Evolutionary conservation across 2,113 vertebrate species (phyloP).

Genomic region (Deroptyus accipitrinus): DNA sequence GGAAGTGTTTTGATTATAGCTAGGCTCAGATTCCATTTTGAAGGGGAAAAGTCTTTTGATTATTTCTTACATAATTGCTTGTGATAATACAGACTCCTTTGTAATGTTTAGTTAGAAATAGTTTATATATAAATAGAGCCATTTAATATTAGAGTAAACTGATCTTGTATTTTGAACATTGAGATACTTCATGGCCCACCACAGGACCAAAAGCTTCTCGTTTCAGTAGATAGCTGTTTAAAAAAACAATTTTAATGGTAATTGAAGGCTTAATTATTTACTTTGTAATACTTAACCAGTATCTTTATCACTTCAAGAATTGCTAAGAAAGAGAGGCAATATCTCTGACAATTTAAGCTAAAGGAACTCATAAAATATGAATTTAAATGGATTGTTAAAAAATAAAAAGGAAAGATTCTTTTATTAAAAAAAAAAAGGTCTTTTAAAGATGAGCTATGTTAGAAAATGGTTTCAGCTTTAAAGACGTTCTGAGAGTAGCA

Average conservation of each 20-base stretch:
- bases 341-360: background rate
- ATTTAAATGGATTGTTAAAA: background rate
- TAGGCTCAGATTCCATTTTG: background rate
- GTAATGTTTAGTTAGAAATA: background rate
- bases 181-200: background rate
- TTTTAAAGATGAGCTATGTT: background rate
- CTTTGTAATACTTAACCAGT: background rate
- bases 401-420: background rate
- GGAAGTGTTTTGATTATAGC: background rate
- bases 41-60: slow-evolving; percentile 3
- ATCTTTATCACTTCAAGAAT: background rate
- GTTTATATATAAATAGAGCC: slow-evolving; percentile 31
- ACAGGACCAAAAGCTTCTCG: slow-evolving; percentile 2
- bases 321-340: background rate
- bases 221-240: background rate
- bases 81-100: background rate
- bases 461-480: background rate
- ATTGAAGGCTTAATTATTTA: slow-evolving; percentile 26
- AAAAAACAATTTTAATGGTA: slow-evolving; percentile 10
- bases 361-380: background rate
- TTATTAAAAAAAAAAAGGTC: background rate
- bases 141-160: background rate
- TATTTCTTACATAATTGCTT: slow-evolving; percentile 34
- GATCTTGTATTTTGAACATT: slow-evolving; percentile 20
- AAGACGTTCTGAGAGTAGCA: background rate